Evolutionary conservation across 2,888 invertebrate species (phyloP), one percentile per base, ranked within the genome.

Genomic region (Sepioteuthis lessoniana): DNA sequence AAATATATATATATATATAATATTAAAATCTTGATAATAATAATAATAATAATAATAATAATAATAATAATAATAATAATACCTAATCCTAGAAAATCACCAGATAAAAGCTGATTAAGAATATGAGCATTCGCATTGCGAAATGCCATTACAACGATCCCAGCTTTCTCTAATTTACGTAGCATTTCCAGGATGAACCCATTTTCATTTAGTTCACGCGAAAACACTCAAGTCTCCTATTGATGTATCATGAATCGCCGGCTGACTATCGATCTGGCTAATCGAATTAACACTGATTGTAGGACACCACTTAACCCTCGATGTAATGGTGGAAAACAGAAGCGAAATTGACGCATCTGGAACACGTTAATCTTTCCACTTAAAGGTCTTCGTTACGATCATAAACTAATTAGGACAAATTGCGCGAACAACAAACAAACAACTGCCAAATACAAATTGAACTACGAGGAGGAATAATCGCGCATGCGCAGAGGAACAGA

Each of bases 311-410:
- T 76, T 76, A 76, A 76, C 76, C n/a, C 35, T n/a, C 4, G n/a
- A n/a, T 76, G 76, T n/a, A 16, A 76, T 76, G 76, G 76, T 13
- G 76, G 76, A 16, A 35, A 76, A n/a, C n/a, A 35, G n/a, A 76
- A 35, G n/a, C 76, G 76, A 76, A 76, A 76, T 76, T 76, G n/a
- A 76, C n/a, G 76, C 76, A 76, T 76, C 76, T 76, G 76, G n/a
- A 10, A 76, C n/a, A 16, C 76, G 76, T 76, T 76, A 76, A 76
- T 76, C 76, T 76, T 76, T 76, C 76, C 76, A 76, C 76, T 76
- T 76, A 76, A 76, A 76, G 76, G 76, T 76, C 76, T 76, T 76
- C 76, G n/a, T 76, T 76, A 76, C 76, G n/a, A 76, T 76, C 76
- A 76, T 76, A 76, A 76, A 76, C 76, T 76, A 76, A 76, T 76